Base-by-base conservation (phyloP, 1,140 invertebrate species). In the Charaxes varanes region DNA sequence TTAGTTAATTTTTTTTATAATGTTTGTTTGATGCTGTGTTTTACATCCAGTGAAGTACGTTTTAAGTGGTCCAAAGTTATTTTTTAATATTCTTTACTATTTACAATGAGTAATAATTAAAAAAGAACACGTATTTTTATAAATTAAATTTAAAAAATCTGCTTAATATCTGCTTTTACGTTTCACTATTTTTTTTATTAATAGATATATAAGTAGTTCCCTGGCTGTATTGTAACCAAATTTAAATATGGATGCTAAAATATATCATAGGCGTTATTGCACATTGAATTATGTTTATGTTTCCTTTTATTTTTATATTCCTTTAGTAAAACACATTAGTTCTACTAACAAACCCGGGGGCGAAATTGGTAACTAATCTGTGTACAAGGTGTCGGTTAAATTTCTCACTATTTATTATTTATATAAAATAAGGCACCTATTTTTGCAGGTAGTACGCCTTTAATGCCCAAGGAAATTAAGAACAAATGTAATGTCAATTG, bases 361-460 rank as follows among this genome's bases (percentile, higher is more conserved):
- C 13, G 10, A 26, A 11, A 26, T 15, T 28, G 14, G 28, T 33
- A 33, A 41, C 30, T 26, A 31, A 23, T 17, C 12, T n/a, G 8
- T 19, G 17, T 24, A 22, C 19, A 2, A 23, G 42, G 42, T 45
- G 42, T 45, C 42, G 33, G 33, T 42, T 16, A 27, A 22, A 33
- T 31, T 16, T 71, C 64, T 54, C 50, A 64, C 63, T 55, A 32
- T 34, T 42, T 27, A 26, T 14, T 33, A 30, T 49, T 32, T 22
- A 14, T 10, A 35, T 35, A 7, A 26, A 33, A 15, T 44, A 31
- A 41, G 36, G 26, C 44, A 27, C 15, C 51, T 53, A 62, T 69
- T 57, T 64, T 80, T 77, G 46, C 76, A 80, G 76, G 76, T n/a
- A n/a, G n/a, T 80, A 69, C 72, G 59, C 51, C 68, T 79, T 51